Conservation (phyloP, 2,888 invertebrate species). For the Drosophila lacicola region DNA sequence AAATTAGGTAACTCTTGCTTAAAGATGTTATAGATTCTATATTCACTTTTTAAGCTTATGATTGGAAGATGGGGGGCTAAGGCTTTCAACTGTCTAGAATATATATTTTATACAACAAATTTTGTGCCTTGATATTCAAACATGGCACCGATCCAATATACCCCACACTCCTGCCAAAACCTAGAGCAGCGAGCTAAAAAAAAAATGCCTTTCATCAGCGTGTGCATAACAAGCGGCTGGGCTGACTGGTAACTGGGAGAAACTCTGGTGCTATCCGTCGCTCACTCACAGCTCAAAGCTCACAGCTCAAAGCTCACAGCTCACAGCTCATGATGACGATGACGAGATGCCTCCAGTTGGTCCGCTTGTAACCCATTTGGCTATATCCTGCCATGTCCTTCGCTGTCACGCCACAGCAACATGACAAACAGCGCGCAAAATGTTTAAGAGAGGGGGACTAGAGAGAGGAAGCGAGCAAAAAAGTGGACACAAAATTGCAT, state of each 20-base stretch:
- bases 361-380: conserved; percentile 61
- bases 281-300: conserved; percentile 48
- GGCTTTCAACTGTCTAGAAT: no score
- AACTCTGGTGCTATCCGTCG: conserved; percentile 47
- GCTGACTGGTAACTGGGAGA: conserved; percentile 43
- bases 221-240: conserved; percentile 71
- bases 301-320: conserved; percentile 15
- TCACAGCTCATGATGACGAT: conserved; percentile 36
- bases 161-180: background rate
- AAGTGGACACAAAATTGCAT: conserved; percentile 26
- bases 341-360: conserved; percentile 39
- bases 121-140: no score
- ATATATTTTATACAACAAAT: no score
- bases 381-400: conserved; percentile 50
- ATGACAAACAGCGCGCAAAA: conserved; percentile 71
- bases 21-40: no score
- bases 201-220: conserved; percentile 66
- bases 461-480: background rate
- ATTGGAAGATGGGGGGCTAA: no score
- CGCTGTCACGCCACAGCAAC: conserved; percentile 65
- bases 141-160: background rate
- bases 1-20: no score
- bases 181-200: conserved; percentile 26
- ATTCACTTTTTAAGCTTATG: no score
- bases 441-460: conserved; percentile 24